Evolutionary conservation across 1,140 invertebrate genomes (phyloP).

Genomic region (Elymnias hypermnestra): DNA sequence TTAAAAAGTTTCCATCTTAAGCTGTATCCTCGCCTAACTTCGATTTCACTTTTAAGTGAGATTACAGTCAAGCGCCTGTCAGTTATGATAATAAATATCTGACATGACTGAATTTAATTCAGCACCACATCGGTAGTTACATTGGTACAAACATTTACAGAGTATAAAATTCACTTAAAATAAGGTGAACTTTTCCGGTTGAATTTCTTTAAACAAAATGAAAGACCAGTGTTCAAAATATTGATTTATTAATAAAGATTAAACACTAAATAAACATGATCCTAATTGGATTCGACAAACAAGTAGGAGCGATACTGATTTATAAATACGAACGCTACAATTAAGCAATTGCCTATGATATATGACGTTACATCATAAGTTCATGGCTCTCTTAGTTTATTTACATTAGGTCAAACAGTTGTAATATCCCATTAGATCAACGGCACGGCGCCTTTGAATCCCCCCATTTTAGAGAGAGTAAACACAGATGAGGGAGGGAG

Average conservation of each 20-base stretch:
- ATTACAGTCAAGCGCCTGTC: too few relatives aligned
- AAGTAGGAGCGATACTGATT: conserved; percentile 18
- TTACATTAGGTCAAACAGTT: conserved; percentile 55
- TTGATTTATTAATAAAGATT: conserved; percentile 10
- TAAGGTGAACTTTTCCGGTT: neutral
- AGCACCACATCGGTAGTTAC: too few relatives aligned
- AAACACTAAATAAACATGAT: conserved; percentile 17
- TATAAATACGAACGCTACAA: conserved; percentile 19
- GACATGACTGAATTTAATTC: too few relatives aligned
- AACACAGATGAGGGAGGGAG: conserved; percentile 66
- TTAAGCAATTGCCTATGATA: conserved; percentile 29
- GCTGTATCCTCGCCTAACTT: too few relatives aligned
- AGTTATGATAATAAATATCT: too few relatives aligned
- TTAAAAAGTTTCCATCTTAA: too few relatives aligned
- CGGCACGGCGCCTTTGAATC: conserved; percentile 52
- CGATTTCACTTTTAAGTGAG: too few relatives aligned
- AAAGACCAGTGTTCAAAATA: too few relatives aligned
- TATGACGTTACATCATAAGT: conserved; percentile 31
- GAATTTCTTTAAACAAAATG: too few relatives aligned
- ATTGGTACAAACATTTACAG: too few relatives aligned
- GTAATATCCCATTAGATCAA: conserved; percentile 50
- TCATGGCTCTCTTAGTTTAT: conserved; percentile 43
- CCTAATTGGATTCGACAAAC: conserved; percentile 16
- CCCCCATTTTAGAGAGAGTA: conserved; percentile 67
- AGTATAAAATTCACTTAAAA: too few relatives aligned